Base-by-base conservation (phyloP, 1,140 invertebrate species). In the Aphelenchoides avenae region DNA sequence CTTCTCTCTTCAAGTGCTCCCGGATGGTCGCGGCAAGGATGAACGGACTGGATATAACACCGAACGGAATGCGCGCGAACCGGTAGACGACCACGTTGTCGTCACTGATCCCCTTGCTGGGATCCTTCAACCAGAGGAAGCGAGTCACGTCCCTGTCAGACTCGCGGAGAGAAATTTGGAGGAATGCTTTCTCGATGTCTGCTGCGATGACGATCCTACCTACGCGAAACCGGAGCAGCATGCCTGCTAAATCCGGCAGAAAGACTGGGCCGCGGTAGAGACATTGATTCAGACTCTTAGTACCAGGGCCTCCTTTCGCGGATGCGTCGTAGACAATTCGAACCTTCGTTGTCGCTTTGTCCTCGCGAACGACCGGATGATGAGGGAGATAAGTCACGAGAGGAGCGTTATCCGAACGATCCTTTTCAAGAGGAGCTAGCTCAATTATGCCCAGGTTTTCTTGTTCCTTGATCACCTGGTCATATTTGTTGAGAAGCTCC, bases 301-400 rank as follows among this genome's bases (percentile, higher is more conserved):
- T 33, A 44, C 64, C 70, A 13, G 50, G 61, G 6, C 34, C 41
- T 0, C 60, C 42, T 52, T 76, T 61, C 18, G 54, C 61, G 15
- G 76, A 78, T 0, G 62, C 71, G 52, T 79, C 76, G 47, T 76
- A 78, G 5, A 79, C 77, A 7, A 71, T 65, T 5, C 78, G 59
- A 0, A 71, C 70, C 1, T 73, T 73, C n/a, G n/a, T n/a, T n/a
- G n/a, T n/a, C 2, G 29, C 33, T 18, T 61, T 63, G 29, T 57
- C 64, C 18, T 39, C 36, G 18, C 47, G 57, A 7, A 63, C n/a
- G 0, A 81, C 76, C 0, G 48, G 48, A 36, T 81, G 79, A 70
- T 81, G 80, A 5, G 80, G 78, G 5, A 81, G 73, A 78, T 81
- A 72, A 75, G n/a, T n/a, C n/a, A n/a, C n/a, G n/a, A n/a, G n/a